Evolutionary conservation across 2,888 invertebrate genomes (phyloP), one percentile per base, ranked within the genome.

Genomic region (Anoplius nigerrimus): DNA sequence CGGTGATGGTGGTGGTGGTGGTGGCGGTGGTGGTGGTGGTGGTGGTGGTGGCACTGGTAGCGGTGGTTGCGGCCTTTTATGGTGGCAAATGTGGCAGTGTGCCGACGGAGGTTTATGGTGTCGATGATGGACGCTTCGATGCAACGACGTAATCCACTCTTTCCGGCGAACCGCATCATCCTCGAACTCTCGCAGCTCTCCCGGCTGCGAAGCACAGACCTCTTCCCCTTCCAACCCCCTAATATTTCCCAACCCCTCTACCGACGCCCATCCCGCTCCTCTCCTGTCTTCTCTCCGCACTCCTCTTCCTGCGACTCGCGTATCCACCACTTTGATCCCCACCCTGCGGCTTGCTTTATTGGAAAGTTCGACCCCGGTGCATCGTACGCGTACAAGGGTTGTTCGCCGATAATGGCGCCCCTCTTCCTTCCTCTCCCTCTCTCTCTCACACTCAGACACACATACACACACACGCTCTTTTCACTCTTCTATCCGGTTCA

Each of bases 71-170:
- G 34, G 34, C n/a, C n/a, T n/a, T n/a, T n/a, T n/a, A n/a, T n/a
- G n/a, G n/a, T n/a, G n/a, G n/a, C n/a, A n/a, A n/a, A n/a, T n/a
- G n/a, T n/a, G n/a, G n/a, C 8, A 42, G 13, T 42, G 13, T 42
- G 6, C 42, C 11, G 34, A 13, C 11, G 34, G 34, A 34, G 34
- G 34, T 67, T 71, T 72, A 80, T 76, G 78, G 75, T 75, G 73
- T 73, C 65, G 69, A 71, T 72, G 76, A 76, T 69, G 80, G 69
- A 72, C 74, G 64, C 63, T 63, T 63, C 75, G 62, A 73, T 75
- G 79, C 76, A 73, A 74, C 78, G 74, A 76, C 72, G 75, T 70
- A 62, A 75, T 72, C 78, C 74, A 71, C 75, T 66, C 78, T 79
- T 77, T 78, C 76, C 68, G 67, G 55, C 66, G 64, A 70, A 72